These are phyloP conservation scores for Dascyllus trimaculatus DNA, from an alignment of 2,113 vertebrate species.

Conservation along the genomic window DNA sequence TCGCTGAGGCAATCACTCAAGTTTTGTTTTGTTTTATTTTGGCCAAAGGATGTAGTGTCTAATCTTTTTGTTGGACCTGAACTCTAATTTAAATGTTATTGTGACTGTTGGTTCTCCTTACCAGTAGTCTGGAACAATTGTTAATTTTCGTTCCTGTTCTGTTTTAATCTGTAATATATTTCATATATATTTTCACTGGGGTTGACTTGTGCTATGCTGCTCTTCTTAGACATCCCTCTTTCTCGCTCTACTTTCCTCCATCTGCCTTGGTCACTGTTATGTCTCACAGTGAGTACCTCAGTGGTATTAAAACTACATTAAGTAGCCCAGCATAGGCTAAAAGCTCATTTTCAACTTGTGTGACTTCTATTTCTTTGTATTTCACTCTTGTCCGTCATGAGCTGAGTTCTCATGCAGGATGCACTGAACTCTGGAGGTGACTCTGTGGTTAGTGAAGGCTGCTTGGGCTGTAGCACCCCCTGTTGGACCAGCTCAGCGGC, in stretches of 20 bases:
- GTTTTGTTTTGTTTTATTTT: slow-evolving; percentile 47
- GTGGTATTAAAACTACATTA: slow-evolving; percentile 44
- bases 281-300: slow-evolving; percentile 51
- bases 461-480: slow-evolving; percentile 2
- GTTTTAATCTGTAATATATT: slow-evolving; percentile 76
- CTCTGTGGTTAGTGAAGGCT: slow-evolving; percentile 11
- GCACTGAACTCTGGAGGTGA: slow-evolving; percentile 28
- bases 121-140: slow-evolving; percentile 42
- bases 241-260: slow-evolving; percentile 15
- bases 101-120: slow-evolving; percentile 58
- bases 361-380: slow-evolving; percentile 29
- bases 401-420: slow-evolving; percentile 2
- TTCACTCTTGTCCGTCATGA: slow-evolving; percentile 25
- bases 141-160: slow-evolving; percentile 38
- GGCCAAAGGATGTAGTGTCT: slow-evolving; percentile 74
- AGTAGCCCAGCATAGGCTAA: slow-evolving; percentile 32
- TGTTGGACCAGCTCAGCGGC: slow-evolving; percentile 21
- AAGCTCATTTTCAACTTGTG: slow-evolving; percentile 28
- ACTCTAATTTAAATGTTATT: slow-evolving; percentile 77
- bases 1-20: slow-evolving; percentile 39
- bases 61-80: slow-evolving; percentile 67
- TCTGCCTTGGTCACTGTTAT: slow-evolving; percentile 50
- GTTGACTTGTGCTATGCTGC: slow-evolving; percentile 57
- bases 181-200: slow-evolving; percentile 61
- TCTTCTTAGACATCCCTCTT: slow-evolving; percentile 49